These are phyloP conservation scores for Nannoperca australis DNA, from an alignment of 2,797 vertebrate genomes.

Conservation along the genomic window DNA sequence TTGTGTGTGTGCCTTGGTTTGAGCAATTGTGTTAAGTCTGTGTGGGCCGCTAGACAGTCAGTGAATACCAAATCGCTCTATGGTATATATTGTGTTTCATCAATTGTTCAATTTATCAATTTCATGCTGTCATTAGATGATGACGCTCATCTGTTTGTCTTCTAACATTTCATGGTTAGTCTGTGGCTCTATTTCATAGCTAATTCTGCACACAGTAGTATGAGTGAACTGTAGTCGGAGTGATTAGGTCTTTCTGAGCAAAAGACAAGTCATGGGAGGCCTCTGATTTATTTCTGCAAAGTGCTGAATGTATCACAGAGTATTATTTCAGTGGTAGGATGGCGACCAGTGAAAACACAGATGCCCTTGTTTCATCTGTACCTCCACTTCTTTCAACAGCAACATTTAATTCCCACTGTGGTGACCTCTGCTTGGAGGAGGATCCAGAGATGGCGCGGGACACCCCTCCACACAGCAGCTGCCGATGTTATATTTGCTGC, in stretches of 20 bases:
- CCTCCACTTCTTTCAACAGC: neutral
- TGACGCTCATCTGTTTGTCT: neutral
- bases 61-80: constrained; percentile 12
- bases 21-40: constrained; percentile 30
- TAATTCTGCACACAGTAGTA: neutral
- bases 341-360: neutral
- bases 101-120: too few relatives aligned
- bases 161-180: constrained; percentile 2
- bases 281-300: constrained; percentile 7
- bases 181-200: neutral
- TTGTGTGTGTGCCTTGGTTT: constrained; percentile 21
- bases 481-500: neutral
- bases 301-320: neutral
- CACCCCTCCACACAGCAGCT: neutral
- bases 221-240: neutral
- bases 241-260: neutral
- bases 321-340: neutral
- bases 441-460: constrained; percentile 10
- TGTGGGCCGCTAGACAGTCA: constrained; percentile 11
- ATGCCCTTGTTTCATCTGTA: neutral
- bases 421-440: constrained; percentile 29
- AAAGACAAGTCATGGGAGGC: neutral
- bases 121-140: constrained; percentile 8
- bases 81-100: constrained; percentile 12
- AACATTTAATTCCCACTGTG: constrained; percentile 42